Evolutionary conservation across 2,113 vertebrate genomes (phyloP).

Genomic region (Hymenochirus boettgeri): DNA sequence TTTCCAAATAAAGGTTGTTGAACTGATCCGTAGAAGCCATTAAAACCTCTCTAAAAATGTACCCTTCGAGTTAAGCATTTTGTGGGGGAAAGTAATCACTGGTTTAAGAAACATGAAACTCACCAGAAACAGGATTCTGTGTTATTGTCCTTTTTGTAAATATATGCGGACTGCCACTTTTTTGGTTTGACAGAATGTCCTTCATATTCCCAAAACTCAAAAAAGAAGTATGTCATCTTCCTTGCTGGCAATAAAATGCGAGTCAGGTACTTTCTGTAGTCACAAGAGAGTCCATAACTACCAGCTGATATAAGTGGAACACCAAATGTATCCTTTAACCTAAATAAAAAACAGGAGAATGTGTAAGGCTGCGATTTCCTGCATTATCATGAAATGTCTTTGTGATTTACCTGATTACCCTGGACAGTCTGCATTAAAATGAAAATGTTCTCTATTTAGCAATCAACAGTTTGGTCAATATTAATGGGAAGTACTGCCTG

Average conservation of each 20-base stretch:
- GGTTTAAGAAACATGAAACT: slow-evolving; percentile 46
- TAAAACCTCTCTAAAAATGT: too few relatives aligned
- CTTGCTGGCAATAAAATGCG: slow-evolving; percentile 86
- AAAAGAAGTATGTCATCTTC: slow-evolving; percentile 76
- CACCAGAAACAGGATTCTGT: slow-evolving; percentile 88
- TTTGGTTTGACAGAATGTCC: slow-evolving; percentile 54
- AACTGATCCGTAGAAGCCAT: too few relatives aligned
- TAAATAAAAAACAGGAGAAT: slow-evolving; percentile 47
- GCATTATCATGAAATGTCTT: too few relatives aligned
- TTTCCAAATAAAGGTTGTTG: too few relatives aligned
- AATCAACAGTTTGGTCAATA: too few relatives aligned
- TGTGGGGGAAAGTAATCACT: too few relatives aligned
- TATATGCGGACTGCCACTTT: slow-evolving; percentile 70
- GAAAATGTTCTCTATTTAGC: too few relatives aligned
- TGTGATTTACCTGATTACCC: too few relatives aligned
- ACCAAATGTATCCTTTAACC: slow-evolving; percentile 69
- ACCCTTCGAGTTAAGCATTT: too few relatives aligned
- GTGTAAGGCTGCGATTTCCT: neutral
- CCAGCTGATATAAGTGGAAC: slow-evolving; percentile 90
- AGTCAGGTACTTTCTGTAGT: slow-evolving; percentile 80
- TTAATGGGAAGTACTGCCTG: too few relatives aligned
- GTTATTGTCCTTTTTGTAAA: slow-evolving; percentile 70
- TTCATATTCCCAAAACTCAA: slow-evolving; percentile 61
- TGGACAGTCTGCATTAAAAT: too few relatives aligned
- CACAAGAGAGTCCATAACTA: slow-evolving; percentile 91